These are phyloP conservation scores for Gnatocerus cornutus DNA, from an alignment of 2,888 invertebrate species.

Conservation along the genomic window DNA sequence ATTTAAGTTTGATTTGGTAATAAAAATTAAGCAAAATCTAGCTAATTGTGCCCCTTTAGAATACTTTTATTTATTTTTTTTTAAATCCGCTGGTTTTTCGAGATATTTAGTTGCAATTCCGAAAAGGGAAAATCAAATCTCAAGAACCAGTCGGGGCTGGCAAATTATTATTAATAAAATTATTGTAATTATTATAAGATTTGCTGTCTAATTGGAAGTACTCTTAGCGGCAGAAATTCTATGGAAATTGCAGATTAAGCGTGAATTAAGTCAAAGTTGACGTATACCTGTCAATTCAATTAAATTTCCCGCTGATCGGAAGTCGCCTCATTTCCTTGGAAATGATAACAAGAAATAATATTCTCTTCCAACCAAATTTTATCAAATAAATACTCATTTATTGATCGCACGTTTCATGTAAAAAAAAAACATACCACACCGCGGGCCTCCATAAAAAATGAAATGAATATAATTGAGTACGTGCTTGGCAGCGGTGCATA, in stretches of 20 bases:
- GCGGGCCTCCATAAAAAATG: constrained; percentile 31
- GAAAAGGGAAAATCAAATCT: too few relatives aligned
- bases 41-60: too few relatives aligned
- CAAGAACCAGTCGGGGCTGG: too few relatives aligned
- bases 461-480: constrained; percentile 45
- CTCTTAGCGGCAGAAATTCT: constrained; percentile 2
- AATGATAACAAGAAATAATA: constrained; percentile 38
- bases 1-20: too few relatives aligned
- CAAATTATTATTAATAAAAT: too few relatives aligned
- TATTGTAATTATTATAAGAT: too few relatives aligned
- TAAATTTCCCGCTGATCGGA: constrained; percentile 12
- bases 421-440: constrained; percentile 3
- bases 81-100: too few relatives aligned
- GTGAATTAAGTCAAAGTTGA: background rate
- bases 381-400: constrained; percentile 41
- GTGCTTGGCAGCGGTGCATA: constrained; percentile 26
- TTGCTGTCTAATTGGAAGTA: too few relatives aligned
- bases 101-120: too few relatives aligned
- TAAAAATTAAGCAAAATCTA: too few relatives aligned
- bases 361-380: constrained; percentile 32
- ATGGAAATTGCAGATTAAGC: background rate
- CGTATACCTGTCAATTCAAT: constrained; percentile 20
- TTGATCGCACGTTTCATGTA: constrained; percentile 16
- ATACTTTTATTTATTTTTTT: too few relatives aligned
- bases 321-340: constrained; percentile 32